Conservation (phyloP, 2,113 vertebrate genomes). For the Piaya cayana region DNA sequence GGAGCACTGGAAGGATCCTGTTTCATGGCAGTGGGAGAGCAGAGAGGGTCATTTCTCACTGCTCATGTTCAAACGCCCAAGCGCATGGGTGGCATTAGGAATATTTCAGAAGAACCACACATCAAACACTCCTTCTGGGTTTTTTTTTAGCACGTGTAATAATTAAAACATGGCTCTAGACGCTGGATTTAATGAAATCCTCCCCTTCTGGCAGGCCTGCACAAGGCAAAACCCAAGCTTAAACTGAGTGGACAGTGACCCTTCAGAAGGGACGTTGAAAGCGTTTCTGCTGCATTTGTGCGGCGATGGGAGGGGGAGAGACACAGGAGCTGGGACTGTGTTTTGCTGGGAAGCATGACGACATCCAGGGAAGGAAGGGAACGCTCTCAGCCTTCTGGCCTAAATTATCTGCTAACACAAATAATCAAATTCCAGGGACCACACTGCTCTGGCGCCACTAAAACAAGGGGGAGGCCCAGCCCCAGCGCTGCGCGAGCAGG, state of each 20-base stretch:
- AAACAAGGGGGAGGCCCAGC: neutral
- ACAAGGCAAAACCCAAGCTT: neutral
- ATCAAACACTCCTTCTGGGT: neutral
- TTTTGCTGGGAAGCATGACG: slow-evolving; percentile 67
- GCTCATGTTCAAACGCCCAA: neutral
- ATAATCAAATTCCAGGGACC: slow-evolving; percentile 76
- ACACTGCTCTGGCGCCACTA: slow-evolving; percentile 64
- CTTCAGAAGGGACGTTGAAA: neutral
- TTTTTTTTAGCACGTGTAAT: neutral
- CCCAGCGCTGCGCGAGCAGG: slow-evolving; percentile 45
- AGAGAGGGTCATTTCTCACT: neutral
- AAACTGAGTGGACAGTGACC: neutral
- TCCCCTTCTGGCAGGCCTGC: neutral
- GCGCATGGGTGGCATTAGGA: neutral
- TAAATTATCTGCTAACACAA: slow-evolving; percentile 82
- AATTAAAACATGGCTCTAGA: neutral
- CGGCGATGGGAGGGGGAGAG: neutral
- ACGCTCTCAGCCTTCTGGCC: slow-evolving; percentile 72
- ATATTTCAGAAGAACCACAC: neutral
- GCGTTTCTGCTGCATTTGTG: neutral
- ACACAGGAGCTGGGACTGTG: neutral
- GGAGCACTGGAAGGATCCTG: neutral
- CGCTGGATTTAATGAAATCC: neutral
- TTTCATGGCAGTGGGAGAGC: neutral
- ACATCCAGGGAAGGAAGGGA: slow-evolving; percentile 65